Evolutionary conservation across 2,797 vertebrate genomes (phyloP), one percentile per base, ranked within the genome.

Genomic region (Tauraco hartlaubi): DNA sequence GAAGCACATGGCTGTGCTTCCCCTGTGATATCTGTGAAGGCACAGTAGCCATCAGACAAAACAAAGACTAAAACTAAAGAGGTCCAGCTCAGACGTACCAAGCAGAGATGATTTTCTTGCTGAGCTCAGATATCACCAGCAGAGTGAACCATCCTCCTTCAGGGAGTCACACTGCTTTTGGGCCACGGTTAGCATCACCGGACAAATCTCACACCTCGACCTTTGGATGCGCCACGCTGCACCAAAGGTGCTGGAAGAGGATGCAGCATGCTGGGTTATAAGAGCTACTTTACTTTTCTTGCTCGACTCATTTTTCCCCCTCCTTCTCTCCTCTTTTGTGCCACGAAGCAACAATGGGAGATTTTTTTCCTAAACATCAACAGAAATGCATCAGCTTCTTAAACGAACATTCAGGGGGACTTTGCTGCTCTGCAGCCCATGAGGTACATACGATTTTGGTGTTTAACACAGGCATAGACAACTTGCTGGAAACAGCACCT

Each of bases 241-340:
- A 25, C 22, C 16, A 48, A 58, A 16, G 28, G 22, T 20, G 11
- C 12, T 35, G n/a, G 12, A 61, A 75, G 23, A 55, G 44, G 26
- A 12, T 48, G 31, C 23, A 63, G 21, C 21, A 74, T 10, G 2
- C 4, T n/a, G 0, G 0, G n/a, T 35, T 46, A 15, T 28, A 39
- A 74, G 21, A 61, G 8, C 11, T 51, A 21, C 19, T 87, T 76
- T 31, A 35, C 4, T 33, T 3, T 56, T 85, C 52, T 28, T 44
- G 11, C 29, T 62, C 4, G 1, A 49, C 9, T 3, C 5, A 9
- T 64, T 52, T 67, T 56, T 67, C 73, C 25, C 4, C 20, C 20
- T 5, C 28, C 16, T 62, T 68, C 11, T 66, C 13, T 46, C 8
- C 5, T 62, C 19, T 48, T 69, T 14, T 49, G 5, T 54, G 17